Evolutionary conservation across 1,140 invertebrate species (phyloP).

Genomic region (Zophobas atratus): DNA sequence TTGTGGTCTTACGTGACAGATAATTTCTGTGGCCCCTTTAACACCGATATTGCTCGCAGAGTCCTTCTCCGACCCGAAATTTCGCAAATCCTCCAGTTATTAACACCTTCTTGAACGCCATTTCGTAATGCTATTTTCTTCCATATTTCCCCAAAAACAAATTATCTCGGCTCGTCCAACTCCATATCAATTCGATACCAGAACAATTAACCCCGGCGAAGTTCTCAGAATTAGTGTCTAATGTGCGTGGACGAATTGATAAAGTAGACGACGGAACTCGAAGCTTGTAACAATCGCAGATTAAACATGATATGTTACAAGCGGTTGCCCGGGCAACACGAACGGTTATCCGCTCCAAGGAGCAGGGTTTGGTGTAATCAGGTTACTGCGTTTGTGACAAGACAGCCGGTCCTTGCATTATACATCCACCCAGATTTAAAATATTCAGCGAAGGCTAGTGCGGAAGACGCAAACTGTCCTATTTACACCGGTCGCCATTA

Average conservation of each 20-base stretch:
- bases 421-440: constrained; percentile 18
- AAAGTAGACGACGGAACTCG: constrained; percentile 16
- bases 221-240: constrained; percentile 30
- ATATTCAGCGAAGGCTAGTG: constrained; percentile 24
- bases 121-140: no score
- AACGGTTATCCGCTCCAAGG: constrained; percentile 23
- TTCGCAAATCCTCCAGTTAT: no score
- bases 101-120: no score
- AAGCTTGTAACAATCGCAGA: constrained; percentile 24
- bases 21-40: no score
- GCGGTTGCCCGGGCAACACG: constrained; percentile 25
- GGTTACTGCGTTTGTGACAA: constrained; percentile 31
- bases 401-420: constrained; percentile 24
- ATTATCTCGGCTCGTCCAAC: neutral
- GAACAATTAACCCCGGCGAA: constrained; percentile 1
- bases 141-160: neutral
- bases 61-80: no score
- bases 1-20: no score
- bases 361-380: constrained; percentile 23
- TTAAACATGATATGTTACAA: constrained; percentile 33
- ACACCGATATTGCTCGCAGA: no score
- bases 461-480: constrained; percentile 32
- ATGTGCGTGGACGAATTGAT: constrained; percentile 40
- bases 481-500: constrained; percentile 31
- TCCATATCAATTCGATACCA: constrained; percentile 14